Evolutionary conservation across 2,888 invertebrate species (phyloP).

Genomic region (Notodonta ziczac): DNA sequence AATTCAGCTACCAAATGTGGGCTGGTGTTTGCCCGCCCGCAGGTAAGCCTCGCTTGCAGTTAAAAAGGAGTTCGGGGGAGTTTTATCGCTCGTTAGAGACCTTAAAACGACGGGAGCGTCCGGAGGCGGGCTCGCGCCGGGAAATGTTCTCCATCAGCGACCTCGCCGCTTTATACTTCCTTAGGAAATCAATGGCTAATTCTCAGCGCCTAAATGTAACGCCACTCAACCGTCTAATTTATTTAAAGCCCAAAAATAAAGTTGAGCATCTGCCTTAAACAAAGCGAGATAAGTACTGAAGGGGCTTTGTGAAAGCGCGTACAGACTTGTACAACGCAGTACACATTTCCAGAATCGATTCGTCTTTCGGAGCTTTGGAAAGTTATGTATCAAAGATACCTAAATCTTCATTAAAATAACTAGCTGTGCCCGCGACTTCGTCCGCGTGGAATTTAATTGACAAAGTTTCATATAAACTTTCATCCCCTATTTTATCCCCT

Average conservation of each 20-base stretch:
- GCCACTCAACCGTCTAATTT: conserved; percentile 32
- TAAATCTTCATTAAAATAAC: no score
- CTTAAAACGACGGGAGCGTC: conserved; percentile 62
- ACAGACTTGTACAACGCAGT: conserved; percentile 15
- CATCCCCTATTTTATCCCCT: no score
- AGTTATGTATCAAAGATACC: not conserved
- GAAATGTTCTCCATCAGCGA: conserved; percentile 37
- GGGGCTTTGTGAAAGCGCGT: conserved; percentile 21
- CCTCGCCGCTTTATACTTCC: conserved; percentile 46
- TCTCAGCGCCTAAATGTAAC: conserved; percentile 28
- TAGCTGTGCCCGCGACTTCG: no score
- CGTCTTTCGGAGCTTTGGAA: not conserved
- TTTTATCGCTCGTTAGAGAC: conserved; percentile 82
- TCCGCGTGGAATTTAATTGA: no score
- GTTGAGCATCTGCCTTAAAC: conserved; percentile 12
- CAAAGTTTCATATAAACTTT: no score
- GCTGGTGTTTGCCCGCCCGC: conserved; percentile 78
- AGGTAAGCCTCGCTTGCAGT: conserved; percentile 77
- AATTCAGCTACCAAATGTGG: conserved; percentile 75
- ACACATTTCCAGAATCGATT: not conserved
- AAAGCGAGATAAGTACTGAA: conserved; percentile 22
- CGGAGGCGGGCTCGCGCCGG: conserved; percentile 37
- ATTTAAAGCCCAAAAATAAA: conserved; percentile 29
- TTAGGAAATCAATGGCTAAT: conserved; percentile 52
- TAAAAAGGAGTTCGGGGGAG: conserved; percentile 75